Evolutionary conservation across 2,888 invertebrate genomes (phyloP).

Genomic region (Lycia hirtaria): DNA sequence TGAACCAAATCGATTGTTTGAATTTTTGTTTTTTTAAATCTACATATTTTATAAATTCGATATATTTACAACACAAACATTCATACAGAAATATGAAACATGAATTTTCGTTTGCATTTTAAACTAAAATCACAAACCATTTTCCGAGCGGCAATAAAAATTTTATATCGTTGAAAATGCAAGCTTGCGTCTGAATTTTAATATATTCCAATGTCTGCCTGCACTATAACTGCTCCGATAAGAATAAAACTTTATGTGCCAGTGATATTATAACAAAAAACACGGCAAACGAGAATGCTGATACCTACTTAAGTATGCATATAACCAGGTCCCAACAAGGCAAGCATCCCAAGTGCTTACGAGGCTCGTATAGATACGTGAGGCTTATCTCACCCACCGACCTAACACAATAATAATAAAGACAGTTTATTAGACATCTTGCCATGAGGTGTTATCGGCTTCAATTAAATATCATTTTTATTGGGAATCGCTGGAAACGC

Average conservation of each 20-base stretch:
- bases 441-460: constrained; percentile 77
- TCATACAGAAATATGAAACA: constrained; percentile 5
- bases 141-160: constrained; percentile 38
- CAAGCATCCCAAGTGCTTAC: constrained; percentile 50
- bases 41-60: not conserved
- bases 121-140: constrained; percentile 23
- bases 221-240: constrained; percentile 31
- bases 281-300: constrained; percentile 17
- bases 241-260: constrained; percentile 26
- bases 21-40: not conserved
- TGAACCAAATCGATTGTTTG: no score
- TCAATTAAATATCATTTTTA: constrained; percentile 85
- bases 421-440: constrained; percentile 80
- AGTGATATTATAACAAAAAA: constrained; percentile 25
- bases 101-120: constrained; percentile 18
- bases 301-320: constrained; percentile 23
- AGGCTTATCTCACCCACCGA: constrained; percentile 66
- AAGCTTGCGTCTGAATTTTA: constrained; percentile 38
- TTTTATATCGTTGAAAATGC: constrained; percentile 38
- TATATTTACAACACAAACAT: no score
- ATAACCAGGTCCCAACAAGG: constrained; percentile 23
- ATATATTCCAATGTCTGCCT: constrained; percentile 35
- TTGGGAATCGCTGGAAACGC: constrained; percentile 75
- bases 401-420: constrained; percentile 81
- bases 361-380: constrained; percentile 51